Percentiles rank a stretch among this genome's conserved stretches.
Evolutionary conservation across 2,888 invertebrate genomes (phyloP).

Genomic region (Apamea monoglypha): DNA sequence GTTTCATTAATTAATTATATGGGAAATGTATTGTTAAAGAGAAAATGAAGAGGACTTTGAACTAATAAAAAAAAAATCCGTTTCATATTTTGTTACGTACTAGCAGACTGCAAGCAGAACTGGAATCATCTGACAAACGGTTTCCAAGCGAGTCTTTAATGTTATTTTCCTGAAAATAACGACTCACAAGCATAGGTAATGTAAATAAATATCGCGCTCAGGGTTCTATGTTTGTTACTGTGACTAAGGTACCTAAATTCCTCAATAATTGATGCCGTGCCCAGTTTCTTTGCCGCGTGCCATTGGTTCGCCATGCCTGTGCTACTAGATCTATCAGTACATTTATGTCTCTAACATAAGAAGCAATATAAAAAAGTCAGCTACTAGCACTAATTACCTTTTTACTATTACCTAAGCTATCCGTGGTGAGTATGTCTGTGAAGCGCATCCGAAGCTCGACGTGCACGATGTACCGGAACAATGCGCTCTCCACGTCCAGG

Average conservation of each 20-base stretch:
- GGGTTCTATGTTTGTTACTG: not conserved
- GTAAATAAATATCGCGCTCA: not conserved
- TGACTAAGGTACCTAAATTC: not conserved
- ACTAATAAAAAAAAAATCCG: no score
- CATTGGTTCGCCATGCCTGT: not conserved
- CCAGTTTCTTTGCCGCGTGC: not conserved
- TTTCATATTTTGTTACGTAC: not conserved
- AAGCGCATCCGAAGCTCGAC: conserved; percentile 90
- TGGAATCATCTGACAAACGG: not conserved
- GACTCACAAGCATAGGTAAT: not conserved
- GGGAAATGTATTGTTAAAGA: no score
- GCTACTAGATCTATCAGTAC: not conserved
- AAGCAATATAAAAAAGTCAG: conserved; percentile 26
- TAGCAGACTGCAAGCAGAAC: not conserved
- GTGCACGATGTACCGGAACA: conserved; percentile 90
- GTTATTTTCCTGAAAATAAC: not conserved
- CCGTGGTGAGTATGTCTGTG: conserved; percentile 83
- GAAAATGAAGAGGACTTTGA: no score
- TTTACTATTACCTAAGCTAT: conserved; percentile 89
- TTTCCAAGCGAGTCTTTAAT: not conserved
- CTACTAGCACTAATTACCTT: conserved; percentile 81
- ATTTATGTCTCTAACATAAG: not conserved
- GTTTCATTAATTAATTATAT: no score
- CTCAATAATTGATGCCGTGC: not conserved
- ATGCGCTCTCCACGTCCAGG: conserved; percentile 83